Evolutionary conservation across 2,113 vertebrate genomes (phyloP).

Genomic region (Aphelocoma coerulescens): DNA sequence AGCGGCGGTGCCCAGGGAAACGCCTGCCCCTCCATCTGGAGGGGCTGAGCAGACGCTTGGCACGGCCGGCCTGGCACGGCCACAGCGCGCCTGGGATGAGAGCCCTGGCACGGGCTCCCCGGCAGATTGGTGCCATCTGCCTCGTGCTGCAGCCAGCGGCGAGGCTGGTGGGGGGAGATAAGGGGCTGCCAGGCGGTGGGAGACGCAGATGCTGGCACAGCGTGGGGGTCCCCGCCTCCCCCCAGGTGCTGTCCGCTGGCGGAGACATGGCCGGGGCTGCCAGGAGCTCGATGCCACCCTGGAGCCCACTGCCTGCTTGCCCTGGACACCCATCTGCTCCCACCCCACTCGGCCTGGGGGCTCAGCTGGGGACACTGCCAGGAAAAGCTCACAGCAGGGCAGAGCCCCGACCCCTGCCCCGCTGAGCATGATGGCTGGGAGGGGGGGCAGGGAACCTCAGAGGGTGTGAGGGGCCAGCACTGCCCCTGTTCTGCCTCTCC

Average conservation of each 20-base stretch:
- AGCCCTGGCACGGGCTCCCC: conserved; percentile 32
- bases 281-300: background rate
- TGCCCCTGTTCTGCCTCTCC: background rate
- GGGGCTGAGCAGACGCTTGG: conserved; percentile 14
- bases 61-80: conserved; percentile 23
- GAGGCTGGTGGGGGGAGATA: conserved; percentile 24
- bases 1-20: background rate
- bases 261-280: background rate
- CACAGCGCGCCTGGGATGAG: background rate
- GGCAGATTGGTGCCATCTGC: conserved; percentile 77
- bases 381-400: background rate
- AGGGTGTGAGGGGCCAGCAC: background rate
- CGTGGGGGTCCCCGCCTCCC: background rate
- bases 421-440: rapidly evolving
- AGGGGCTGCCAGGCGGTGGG: conserved; percentile 21
- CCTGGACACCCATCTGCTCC: background rate
- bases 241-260: background rate
- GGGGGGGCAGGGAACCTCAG: background rate
- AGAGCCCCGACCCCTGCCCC: background rate
- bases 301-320: background rate
- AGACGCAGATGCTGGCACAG: conserved; percentile 33
- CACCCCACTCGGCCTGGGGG: rapidly evolving
- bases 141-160: background rate
- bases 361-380: background rate
- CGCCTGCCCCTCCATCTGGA: conserved; percentile 28